Percentiles rank a stretch among this genome's conserved stretches.
Conservation (phyloP, 1,140 invertebrate genomes). For the Heliconius hermathena region DNA sequence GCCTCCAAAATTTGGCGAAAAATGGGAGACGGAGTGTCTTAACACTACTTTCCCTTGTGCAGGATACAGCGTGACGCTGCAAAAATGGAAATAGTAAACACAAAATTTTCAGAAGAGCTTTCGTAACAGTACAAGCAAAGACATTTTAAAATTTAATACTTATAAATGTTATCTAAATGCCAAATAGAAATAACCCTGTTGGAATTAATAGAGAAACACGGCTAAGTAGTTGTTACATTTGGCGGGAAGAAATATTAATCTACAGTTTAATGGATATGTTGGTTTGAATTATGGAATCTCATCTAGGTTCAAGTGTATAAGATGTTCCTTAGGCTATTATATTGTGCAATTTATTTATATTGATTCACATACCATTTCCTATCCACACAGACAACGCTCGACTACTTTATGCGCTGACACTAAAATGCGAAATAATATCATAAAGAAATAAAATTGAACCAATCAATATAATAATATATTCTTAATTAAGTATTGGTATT, state of each 20-base stretch:
- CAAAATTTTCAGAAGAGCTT: no score
- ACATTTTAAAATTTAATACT: no score
- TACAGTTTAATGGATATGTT: conserved; percentile 76
- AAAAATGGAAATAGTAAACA: no score
- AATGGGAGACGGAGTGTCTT: no score
- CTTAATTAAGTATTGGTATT: conserved; percentile 42
- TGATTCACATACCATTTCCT: conserved; percentile 73
- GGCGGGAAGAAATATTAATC: conserved; percentile 57
- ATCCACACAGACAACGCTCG: conserved; percentile 64
- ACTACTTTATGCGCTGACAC: conserved; percentile 65
- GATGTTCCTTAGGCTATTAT: conserved; percentile 67
- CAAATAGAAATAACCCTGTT: neutral
- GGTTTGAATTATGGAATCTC: conserved; percentile 71
- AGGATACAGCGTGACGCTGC: no score
- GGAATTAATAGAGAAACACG: neutral
- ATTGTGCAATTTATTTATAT: conserved; percentile 79
- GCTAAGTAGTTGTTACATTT: conserved; percentile 5
- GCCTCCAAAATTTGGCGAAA: no score
- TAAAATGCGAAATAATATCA: conserved; percentile 60
- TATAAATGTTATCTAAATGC: no score
- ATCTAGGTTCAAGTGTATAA: conserved; percentile 53
- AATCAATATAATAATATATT: conserved; percentile 52
- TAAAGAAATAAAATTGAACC: conserved; percentile 61
- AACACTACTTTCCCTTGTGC: no score
- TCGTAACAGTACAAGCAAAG: no score